Percentiles rank a stretch among this genome's conserved stretches.
Conservation (phyloP, 2,888 invertebrate species). For the Phalangium opilio region DNA sequence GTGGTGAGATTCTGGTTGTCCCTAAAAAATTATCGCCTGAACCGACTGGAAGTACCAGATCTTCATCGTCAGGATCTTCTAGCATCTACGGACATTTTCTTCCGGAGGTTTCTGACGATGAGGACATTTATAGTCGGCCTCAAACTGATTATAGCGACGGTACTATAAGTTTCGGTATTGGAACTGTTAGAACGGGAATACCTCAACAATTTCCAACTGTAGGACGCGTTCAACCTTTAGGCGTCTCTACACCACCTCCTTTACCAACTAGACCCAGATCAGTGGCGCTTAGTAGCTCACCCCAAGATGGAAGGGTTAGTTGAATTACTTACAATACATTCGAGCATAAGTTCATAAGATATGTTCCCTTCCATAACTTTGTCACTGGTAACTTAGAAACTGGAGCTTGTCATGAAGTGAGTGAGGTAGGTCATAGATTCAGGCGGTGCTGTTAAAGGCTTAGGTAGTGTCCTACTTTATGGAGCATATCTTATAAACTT, state of each 20-base stretch:
- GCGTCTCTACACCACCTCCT: slow-evolving; percentile 9
- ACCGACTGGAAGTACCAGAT: slow-evolving; percentile 14
- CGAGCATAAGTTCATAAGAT: too few relatives aligned
- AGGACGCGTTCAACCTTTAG: background rate
- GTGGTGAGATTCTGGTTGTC: slow-evolving; percentile 4
- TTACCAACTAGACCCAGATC: slow-evolving; percentile 16
- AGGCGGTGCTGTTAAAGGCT: too few relatives aligned
- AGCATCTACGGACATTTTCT: slow-evolving; percentile 17
- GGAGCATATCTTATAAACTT: too few relatives aligned
- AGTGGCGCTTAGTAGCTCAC: slow-evolving; percentile 8
- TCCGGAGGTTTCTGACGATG: slow-evolving; percentile 15
- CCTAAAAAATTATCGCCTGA: slow-evolving; percentile 8
- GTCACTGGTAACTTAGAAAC: too few relatives aligned
- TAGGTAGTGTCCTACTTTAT: too few relatives aligned
- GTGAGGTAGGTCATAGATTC: too few relatives aligned
- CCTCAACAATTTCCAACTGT: background rate
- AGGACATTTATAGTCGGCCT: slow-evolving; percentile 14
- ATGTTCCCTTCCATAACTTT: too few relatives aligned
- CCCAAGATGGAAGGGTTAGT: slow-evolving; percentile 9
- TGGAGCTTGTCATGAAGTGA: too few relatives aligned
- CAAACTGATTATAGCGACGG: slow-evolving; percentile 6
- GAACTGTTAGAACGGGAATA: background rate
- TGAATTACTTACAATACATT: too few relatives aligned
- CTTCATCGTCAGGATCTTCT: slow-evolving; percentile 13
- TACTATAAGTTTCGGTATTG: slow-evolving; percentile 7